Percentiles rank a stretch among this genome's conserved stretches.
Evolutionary conservation across 2,797 vertebrate species (phyloP).

Genomic region (Podarcis siculus): DNA sequence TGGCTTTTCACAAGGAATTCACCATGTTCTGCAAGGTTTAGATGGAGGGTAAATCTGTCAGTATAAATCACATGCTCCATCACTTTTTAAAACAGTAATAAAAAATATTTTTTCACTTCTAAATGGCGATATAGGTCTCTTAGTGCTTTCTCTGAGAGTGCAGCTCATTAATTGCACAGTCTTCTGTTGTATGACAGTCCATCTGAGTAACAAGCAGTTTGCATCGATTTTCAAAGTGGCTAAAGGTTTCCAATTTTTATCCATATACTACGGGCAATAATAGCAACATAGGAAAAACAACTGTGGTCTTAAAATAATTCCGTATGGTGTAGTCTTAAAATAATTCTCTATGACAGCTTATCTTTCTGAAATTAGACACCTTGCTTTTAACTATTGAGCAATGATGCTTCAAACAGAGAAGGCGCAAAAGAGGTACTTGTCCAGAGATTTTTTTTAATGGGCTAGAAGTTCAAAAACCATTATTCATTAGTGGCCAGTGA

Average conservation of each 20-base stretch:
- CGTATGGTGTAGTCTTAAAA: not conserved
- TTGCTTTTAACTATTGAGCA: not conserved
- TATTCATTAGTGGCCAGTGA: no score
- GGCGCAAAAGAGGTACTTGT: not conserved
- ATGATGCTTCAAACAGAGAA: not conserved
- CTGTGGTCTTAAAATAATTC: not conserved
- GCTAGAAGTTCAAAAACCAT: not conserved
- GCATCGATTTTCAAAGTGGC: conserved; percentile 32
- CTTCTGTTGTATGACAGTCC: not conserved
- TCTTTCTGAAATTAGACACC: not conserved
- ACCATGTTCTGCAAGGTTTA: not conserved
- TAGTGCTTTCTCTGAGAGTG: not conserved
- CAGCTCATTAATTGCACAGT: not conserved
- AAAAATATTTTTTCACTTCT: conserved; percentile 6
- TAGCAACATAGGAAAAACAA: not conserved
- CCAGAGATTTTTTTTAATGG: not conserved
- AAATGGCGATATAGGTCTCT: conserved; percentile 11
- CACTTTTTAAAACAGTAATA: not conserved
- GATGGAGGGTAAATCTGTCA: not conserved
- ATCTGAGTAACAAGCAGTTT: conserved; percentile 35
- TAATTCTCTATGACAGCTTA: not conserved
- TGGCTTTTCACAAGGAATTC: not conserved
- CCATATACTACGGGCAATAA: not conserved
- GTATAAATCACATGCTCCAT: not conserved
- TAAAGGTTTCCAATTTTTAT: not conserved